phyloP scores from a whole-genome alignment of 2,113 vertebrate species.

The Oophaga pumilio region DNA sequence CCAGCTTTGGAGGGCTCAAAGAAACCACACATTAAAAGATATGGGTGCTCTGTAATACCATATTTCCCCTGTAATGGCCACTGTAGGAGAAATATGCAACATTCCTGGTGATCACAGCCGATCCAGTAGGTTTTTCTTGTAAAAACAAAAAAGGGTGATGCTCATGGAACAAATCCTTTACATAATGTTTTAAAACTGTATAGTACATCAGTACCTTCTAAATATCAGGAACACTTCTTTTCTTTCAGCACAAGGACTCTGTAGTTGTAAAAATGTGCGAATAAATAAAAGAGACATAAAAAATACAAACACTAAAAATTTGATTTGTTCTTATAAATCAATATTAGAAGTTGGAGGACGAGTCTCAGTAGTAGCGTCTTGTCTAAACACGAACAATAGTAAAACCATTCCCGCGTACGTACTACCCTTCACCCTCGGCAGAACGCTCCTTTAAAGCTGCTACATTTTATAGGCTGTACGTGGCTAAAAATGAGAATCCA shows the following conservation, averaged over 20 bases:
- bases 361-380: not conserved
- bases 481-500: constrained; percentile 27
- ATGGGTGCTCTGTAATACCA: too few relatives aligned
- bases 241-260: not conserved
- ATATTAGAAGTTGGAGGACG: not conserved
- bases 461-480: constrained; percentile 28
- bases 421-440: constrained; percentile 27
- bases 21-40: too few relatives aligned
- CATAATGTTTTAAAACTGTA: not conserved
- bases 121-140: too few relatives aligned
- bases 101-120: too few relatives aligned
- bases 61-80: too few relatives aligned
- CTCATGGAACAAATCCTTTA: too few relatives aligned
- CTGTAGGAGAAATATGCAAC: too few relatives aligned
- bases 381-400: constrained; percentile 26
- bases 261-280: not conserved
- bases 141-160: too few relatives aligned
- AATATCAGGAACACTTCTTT: not conserved
- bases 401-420: not conserved
- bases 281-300: constrained; percentile 25
- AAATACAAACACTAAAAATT: not conserved
- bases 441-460: constrained; percentile 1
- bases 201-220: not conserved
- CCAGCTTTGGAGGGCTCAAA: too few relatives aligned
- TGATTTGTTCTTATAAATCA: not conserved